Evolutionary conservation across 30 jellyfish, hydroid and myxozoan genomes (phyloP), one percentile per base, ranked within the genome.

Genomic region (Pelagia noctiluca): DNA sequence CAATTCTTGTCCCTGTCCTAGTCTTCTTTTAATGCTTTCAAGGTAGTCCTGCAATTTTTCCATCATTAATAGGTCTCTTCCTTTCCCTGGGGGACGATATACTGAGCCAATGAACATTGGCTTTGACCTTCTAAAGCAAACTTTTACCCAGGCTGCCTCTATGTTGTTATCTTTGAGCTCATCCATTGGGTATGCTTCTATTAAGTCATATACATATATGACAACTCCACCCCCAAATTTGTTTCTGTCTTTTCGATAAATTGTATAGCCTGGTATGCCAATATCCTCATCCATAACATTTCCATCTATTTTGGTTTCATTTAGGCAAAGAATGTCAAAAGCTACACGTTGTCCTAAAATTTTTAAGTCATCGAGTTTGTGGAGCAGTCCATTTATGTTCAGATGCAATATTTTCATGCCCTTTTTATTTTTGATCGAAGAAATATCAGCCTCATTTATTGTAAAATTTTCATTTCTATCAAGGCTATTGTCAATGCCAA

Each of bases 271-370:
- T 3, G 36, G 36, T 52, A 76, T 76, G 34, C 68, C 47, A 1
- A 76, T 76, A 16, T 53, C 88, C 1, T 57, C 77, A 38, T 76
- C 80, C 1, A 18, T 0, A 24, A 76, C 48, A 36, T 60, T 30
- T 3, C 24, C 53, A 37, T 53, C 88, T 2, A 76, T 47, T n/a
- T 76, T 76, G 12, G 67, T 76, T 26, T 76, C 88, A 62, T 54
- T 76, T 26, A 76, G 11, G 48, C 78, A 52, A 2, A 76, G 66
- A 16, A 76, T 76, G 50, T 76, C 80, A 76, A 76, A 52, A 8
- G 21, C 25, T 4, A 48, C 3, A 1, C 24, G 71, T 30, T 62
- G n/a, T 4, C 13, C 30, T 22, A 34, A 19, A 16, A 49, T 21
- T 52, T 35, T 75, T 12, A 52, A 1, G n/a, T 28, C 22, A 25